Percentiles rank a stretch among this genome's conserved stretches.
Conservation (phyloP, 2,888 invertebrate species). For the Morinoia aosen region DNA sequence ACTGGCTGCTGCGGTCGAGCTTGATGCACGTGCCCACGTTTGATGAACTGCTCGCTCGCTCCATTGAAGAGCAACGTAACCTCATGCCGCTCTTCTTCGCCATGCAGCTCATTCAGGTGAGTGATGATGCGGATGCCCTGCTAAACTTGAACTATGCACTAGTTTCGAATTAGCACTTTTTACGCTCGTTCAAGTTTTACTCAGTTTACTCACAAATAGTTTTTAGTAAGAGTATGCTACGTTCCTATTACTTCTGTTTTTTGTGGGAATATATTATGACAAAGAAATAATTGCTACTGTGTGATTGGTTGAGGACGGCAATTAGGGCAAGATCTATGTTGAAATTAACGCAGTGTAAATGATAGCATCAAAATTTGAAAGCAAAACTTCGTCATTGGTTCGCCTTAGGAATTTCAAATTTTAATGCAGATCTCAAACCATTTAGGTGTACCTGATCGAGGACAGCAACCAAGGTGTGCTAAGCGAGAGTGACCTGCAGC, state of each 20-base stretch:
- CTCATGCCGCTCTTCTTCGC: constrained; percentile 88
- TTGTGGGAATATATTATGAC: too few species aligned
- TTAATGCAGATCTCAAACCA: neutral
- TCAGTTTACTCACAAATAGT: neutral
- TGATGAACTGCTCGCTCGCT: constrained; percentile 85
- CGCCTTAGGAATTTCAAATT: neutral
- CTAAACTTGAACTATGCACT: neutral
- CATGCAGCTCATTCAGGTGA: constrained; percentile 86
- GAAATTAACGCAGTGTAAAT: neutral
- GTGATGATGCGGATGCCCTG: neutral
- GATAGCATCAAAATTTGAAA: neutral
- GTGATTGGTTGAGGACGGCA: too few species aligned
- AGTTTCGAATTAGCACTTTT: neutral
- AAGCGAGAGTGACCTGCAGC: constrained; percentile 86
- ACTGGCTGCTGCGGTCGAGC: constrained; percentile 86
- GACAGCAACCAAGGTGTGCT: constrained; percentile 82
- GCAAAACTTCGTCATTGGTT: neutral
- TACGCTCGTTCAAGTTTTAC: neutral
- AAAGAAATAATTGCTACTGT: too few species aligned
- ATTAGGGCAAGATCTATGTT: too few species aligned
- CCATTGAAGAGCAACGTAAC: constrained; percentile 83
- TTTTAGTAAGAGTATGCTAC: too few species aligned
- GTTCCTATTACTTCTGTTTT: too few species aligned
- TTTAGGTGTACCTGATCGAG: constrained; percentile 82
- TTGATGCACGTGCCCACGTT: constrained; percentile 86